phyloP scores from a whole-genome alignment of 2,888 invertebrate genomes.

The Thera britannica region DNA sequence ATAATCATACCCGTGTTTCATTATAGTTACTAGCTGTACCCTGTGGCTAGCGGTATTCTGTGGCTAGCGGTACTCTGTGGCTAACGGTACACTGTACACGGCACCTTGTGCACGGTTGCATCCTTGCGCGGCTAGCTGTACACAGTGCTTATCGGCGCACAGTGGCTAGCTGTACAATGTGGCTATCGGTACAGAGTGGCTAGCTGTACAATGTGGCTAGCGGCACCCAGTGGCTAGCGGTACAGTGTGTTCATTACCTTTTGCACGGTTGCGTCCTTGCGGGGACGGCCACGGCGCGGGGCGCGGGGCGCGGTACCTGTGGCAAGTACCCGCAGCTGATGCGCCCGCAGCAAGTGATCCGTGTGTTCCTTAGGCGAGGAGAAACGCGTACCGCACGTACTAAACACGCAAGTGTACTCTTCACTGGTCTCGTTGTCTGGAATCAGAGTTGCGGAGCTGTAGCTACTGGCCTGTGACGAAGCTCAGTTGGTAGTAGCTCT shows the following conservation, averaged over 20 bases:
- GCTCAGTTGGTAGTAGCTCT: too few relatives aligned
- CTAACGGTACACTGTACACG: too few relatives aligned
- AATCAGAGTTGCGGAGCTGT: neutral
- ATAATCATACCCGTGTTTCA: too few relatives aligned
- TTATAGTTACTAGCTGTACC: too few relatives aligned
- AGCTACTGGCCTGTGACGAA: too few relatives aligned
- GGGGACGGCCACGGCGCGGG: conserved; percentile 44
- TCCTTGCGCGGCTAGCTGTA: too few relatives aligned
- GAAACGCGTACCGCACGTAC: conserved; percentile 69
- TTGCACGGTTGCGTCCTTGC: neutral
- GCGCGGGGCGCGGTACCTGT: conserved; percentile 39
- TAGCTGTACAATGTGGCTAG: neutral
- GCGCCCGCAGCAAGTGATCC: conserved; percentile 76
- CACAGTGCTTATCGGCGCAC: too few relatives aligned
- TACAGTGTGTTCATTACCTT: neutral
- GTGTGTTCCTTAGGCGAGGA: conserved; percentile 72
- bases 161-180: too few relatives aligned
- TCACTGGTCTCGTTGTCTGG: conserved; percentile 38
- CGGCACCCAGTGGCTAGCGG: neutral
- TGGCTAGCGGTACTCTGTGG: too few relatives aligned
- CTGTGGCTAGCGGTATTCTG: too few relatives aligned
- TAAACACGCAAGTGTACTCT: conserved; percentile 72
- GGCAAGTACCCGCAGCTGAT: conserved; percentile 74
- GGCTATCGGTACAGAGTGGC: neutral
- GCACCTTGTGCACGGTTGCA: too few relatives aligned